Evolutionary conservation across 1,140 invertebrate species (phyloP).

Genomic region (Trachelipus rathkii): DNA sequence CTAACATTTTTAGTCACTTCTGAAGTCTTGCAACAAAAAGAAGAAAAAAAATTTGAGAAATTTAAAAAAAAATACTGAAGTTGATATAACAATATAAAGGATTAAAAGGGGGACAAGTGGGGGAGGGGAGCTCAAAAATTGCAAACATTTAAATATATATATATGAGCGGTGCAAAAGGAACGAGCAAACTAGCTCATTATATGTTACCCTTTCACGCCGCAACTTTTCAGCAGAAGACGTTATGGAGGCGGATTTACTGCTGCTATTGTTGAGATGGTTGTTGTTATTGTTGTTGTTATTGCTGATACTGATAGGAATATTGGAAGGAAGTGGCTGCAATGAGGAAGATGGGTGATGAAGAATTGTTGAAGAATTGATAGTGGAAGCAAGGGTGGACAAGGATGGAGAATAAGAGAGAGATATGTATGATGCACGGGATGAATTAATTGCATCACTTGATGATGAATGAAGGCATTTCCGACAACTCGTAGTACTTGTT

Average conservation of each 20-base stretch:
- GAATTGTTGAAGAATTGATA: conserved; percentile 27
- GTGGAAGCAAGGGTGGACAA: conserved; percentile 34
- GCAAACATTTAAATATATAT: neutral
- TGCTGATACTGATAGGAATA: conserved; percentile 34
- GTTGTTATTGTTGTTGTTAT: conserved; percentile 26
- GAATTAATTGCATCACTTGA: neutral
- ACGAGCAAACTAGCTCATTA: conserved; percentile 27
- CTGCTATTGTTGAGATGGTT: neutral
- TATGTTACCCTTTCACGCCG: conserved; percentile 38
- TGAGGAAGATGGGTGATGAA: conserved; percentile 36
- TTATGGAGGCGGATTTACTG: conserved; percentile 17
- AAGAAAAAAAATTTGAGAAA: no score
- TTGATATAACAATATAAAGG: no score
- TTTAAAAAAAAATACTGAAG: no score
- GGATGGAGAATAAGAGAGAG: conserved; percentile 28
- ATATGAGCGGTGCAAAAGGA: conserved; percentile 41
- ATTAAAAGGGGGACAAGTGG: neutral
- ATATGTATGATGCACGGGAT: conserved; percentile 7
- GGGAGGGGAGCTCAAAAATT: neutral
- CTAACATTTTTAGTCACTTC: no score
- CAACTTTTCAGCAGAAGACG: conserved; percentile 41
- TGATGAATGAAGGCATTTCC: conserved; percentile 16
- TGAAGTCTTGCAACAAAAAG: no score
- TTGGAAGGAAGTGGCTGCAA: conserved; percentile 35
- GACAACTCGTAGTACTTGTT: conserved; percentile 37